Conservation (phyloP, 2,888 invertebrate species). For the Troides oblongomaculatus region DNA sequence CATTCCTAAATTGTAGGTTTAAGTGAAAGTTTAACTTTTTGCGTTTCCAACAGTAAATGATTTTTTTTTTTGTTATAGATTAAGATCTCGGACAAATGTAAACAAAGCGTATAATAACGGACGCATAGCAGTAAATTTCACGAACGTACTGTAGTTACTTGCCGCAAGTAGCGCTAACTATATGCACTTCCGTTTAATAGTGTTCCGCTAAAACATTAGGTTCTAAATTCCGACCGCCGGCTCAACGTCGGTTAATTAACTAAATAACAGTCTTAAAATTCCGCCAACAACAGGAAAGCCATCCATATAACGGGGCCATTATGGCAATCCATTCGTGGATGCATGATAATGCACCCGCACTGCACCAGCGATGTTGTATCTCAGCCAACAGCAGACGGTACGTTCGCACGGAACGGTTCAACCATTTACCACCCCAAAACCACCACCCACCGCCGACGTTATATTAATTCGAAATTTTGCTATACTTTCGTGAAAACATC, state of each 20-base stretch:
- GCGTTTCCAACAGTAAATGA: background rate
- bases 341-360: slow-evolving; percentile 24
- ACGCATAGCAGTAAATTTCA: background rate
- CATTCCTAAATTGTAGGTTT: too few species aligned
- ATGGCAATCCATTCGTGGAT: slow-evolving; percentile 26
- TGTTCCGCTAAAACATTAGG: slow-evolving; percentile 12
- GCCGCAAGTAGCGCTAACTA: slow-evolving; percentile 9
- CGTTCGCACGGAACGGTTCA: slow-evolving; percentile 17
- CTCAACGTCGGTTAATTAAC: slow-evolving; percentile 25
- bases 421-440: slow-evolving; percentile 24
- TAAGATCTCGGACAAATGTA: background rate
- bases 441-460: slow-evolving; percentile 8
- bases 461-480: slow-evolving; percentile 18
- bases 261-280: slow-evolving; percentile 27
- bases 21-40: too few species aligned
- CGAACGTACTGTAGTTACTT: background rate
- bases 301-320: slow-evolving; percentile 25
- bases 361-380: slow-evolving; percentile 11
- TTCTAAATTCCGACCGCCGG: slow-evolving; percentile 6
- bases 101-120: slow-evolving; percentile 2
- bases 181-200: slow-evolving; percentile 1
- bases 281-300: slow-evolving; percentile 24
- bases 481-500: slow-evolving; percentile 22
- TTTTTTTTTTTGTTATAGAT: background rate
- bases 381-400: slow-evolving; percentile 3